These are phyloP conservation scores for Battus philenor DNA, from an alignment of 1,140 invertebrate genomes.

Conservation along the genomic window DNA sequence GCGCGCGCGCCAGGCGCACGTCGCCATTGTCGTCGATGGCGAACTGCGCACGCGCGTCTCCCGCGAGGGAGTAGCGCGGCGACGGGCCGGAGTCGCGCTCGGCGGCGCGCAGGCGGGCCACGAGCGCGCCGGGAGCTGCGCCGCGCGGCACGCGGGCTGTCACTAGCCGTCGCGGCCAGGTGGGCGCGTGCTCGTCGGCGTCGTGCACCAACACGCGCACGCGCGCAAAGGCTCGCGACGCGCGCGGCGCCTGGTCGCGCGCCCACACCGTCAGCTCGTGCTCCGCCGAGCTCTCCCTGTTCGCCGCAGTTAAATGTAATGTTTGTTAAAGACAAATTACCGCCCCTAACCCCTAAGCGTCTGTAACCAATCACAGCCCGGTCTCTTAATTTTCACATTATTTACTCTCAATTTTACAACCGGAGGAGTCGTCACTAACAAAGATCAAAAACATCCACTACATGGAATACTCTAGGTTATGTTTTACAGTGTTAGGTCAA, in stretches of 20 bases:
- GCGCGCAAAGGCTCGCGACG: slow-evolving; percentile 89
- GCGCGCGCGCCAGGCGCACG: slow-evolving; percentile 83
- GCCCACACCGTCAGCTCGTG: slow-evolving; percentile 94
- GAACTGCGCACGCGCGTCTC: slow-evolving; percentile 88
- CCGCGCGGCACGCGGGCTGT: slow-evolving; percentile 39
- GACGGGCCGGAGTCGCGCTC: slow-evolving; percentile 25
- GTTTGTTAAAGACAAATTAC: too few species aligned
- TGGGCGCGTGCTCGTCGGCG: slow-evolving; percentile 92
- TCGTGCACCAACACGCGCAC: slow-evolving; percentile 89
- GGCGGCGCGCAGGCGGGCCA: slow-evolving; percentile 41
- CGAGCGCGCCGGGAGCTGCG: slow-evolving; percentile 36
- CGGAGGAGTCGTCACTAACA: too few species aligned
- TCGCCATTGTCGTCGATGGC: slow-evolving; percentile 86
- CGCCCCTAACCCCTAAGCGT: too few species aligned
- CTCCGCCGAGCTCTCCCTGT: slow-evolving; percentile 84
- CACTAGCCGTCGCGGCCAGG: slow-evolving; percentile 47
- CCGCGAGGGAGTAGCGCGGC: slow-evolving; percentile 16
- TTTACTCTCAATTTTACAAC: too few species aligned
- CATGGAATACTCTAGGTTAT: too few species aligned
- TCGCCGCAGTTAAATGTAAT: background rate
- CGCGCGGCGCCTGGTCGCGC: slow-evolving; percentile 90
- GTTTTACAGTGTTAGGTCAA: too few species aligned
- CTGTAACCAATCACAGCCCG: too few species aligned
- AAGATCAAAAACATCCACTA: too few species aligned
- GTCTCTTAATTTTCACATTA: too few species aligned